These are phyloP conservation scores for Chrosomus eos DNA, from an alignment of 2,797 vertebrate genomes.

Conservation along the genomic window DNA sequence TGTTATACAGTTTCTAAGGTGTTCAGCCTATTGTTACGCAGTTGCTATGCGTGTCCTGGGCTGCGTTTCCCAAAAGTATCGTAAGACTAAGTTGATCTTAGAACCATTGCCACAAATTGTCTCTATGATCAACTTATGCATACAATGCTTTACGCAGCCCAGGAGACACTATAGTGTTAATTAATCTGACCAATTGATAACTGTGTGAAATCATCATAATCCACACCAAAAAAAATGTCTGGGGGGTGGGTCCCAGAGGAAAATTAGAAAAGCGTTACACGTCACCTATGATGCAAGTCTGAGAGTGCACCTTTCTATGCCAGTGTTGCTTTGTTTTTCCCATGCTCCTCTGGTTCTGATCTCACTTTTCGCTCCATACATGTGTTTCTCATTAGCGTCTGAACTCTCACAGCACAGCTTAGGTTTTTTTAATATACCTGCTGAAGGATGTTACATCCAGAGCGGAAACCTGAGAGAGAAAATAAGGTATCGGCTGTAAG, in stretches of 20 bases:
- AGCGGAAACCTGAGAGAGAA: background rate
- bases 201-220: slow-evolving; percentile 22
- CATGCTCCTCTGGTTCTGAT: background rate
- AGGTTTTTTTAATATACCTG: slow-evolving; percentile 13
- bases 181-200: background rate
- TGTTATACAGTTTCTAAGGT: too few species aligned
- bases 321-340: slow-evolving; percentile 41
- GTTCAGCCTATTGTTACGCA: too few species aligned
- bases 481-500: background rate
- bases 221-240: background rate
- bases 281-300: slow-evolving; percentile 42
- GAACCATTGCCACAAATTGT: too few species aligned
- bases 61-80: too few species aligned
- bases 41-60: too few species aligned
- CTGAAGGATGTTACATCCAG: slow-evolving; percentile 25
- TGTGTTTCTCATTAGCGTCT: slow-evolving; percentile 47
- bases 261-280: slow-evolving; percentile 21
- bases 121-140: too few species aligned
- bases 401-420: slow-evolving; percentile 2
- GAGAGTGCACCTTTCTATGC: slow-evolving; percentile 4
- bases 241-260: background rate
- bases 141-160: too few species aligned
- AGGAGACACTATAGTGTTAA: too few species aligned
- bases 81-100: too few species aligned
- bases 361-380: slow-evolving; percentile 20